Evolutionary conservation across 2,113 vertebrate species (phyloP).

Genomic region (Psophia crepitans): DNA sequence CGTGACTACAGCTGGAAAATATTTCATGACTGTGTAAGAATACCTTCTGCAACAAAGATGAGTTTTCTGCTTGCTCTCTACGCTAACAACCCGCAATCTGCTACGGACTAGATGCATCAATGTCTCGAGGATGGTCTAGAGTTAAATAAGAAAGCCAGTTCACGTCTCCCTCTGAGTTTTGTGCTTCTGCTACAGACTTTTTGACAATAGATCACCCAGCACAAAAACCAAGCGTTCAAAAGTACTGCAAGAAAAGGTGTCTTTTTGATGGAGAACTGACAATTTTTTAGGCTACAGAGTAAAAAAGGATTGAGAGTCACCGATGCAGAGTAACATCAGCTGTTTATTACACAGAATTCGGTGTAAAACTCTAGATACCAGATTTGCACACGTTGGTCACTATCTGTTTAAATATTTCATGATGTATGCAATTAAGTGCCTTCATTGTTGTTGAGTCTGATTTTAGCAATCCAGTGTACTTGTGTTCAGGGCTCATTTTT

Average conservation of each 20-base stretch:
- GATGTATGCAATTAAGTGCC: not conserved
- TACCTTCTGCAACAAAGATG: not conserved
- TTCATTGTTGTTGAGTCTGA: not conserved
- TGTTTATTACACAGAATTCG: not conserved
- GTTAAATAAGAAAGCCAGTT: not conserved
- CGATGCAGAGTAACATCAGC: not conserved
- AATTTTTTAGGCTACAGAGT: not conserved
- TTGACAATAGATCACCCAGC: not conserved
- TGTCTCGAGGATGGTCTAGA: not conserved
- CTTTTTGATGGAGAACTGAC: not conserved
- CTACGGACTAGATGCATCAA: not conserved
- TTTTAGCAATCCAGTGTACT: not conserved
- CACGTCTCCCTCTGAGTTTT: not conserved
- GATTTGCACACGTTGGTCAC: not conserved
- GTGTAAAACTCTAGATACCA: not conserved
- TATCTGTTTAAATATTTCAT: slow-evolving; percentile 16
- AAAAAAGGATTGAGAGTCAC: not conserved
- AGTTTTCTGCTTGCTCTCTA: not conserved
- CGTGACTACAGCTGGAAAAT: not conserved
- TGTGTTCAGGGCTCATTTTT: not conserved
- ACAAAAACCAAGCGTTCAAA: not conserved
- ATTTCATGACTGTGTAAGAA: not conserved
- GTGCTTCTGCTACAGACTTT: not conserved
- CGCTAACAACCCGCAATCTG: not conserved
- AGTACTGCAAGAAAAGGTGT: not conserved